Percentiles rank a stretch among this genome's conserved stretches.
Conservation (phyloP, 1,140 invertebrate species). For the Drosophila pandora region DNA sequence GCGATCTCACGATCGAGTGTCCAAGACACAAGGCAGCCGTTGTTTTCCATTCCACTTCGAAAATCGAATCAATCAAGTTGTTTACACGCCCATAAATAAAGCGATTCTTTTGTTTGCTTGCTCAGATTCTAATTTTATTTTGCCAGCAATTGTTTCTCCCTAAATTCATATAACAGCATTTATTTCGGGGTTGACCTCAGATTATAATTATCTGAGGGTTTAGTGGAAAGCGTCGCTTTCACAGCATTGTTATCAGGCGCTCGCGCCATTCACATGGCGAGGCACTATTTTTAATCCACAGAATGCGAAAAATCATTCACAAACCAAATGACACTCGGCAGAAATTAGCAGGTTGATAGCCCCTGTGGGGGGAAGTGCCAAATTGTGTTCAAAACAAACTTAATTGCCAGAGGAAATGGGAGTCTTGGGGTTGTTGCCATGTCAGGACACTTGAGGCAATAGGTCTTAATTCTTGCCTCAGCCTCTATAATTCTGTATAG, state of each 20-base stretch:
- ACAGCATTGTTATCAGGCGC: conserved; percentile 50
- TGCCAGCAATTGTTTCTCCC: conserved; percentile 23
- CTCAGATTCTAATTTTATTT: conserved; percentile 46
- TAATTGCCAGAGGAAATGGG: conserved; percentile 18
- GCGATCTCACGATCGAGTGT: conserved; percentile 30
- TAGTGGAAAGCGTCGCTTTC: conserved; percentile 7
- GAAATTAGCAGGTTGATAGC: conserved; percentile 57
- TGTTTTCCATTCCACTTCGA: conserved; percentile 35
- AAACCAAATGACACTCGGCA: conserved; percentile 21
- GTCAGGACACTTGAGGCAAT: conserved; percentile 17
- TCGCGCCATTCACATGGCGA: conserved; percentile 70
- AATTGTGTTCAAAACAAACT: conserved; percentile 33
- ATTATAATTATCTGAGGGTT: conserved; percentile 9
- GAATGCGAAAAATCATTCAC: conserved; percentile 49
- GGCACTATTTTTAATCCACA: conserved; percentile 56
- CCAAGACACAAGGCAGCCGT: conserved; percentile 31
- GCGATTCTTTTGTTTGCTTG: conserved; percentile 47
- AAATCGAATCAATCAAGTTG: conserved; percentile 56
- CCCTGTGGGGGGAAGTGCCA: conserved; percentile 16
- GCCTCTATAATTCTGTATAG: neutral
- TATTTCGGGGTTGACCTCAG: conserved; percentile 45
- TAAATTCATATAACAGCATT: conserved; percentile 8
- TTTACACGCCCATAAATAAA: conserved; percentile 60
- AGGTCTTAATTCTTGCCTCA: neutral
- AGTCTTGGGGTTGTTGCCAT: conserved; percentile 31